A percentile compares a stretch with the other conserved stretches of the same genome.
Conservation (phyloP, 2,888 invertebrate species). For the Andrena hattorfiana region DNA sequence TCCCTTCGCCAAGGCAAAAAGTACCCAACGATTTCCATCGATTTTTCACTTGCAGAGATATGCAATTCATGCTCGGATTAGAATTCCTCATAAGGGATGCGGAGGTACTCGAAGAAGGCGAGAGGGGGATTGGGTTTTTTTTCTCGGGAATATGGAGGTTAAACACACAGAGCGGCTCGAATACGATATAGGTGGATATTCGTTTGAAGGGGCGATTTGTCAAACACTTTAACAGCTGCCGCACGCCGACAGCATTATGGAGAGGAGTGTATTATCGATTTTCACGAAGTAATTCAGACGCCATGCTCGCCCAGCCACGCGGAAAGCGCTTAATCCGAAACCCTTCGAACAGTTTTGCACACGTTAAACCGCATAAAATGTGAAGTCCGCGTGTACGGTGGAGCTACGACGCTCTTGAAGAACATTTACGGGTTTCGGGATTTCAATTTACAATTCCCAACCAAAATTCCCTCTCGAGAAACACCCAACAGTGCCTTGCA, state of each 20-base stretch:
- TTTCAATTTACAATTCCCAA: constrained; percentile 32
- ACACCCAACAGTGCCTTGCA: too few species aligned
- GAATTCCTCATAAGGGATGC: too few species aligned
- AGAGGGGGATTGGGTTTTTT: not conserved
- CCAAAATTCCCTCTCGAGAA: not conserved
- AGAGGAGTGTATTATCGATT: constrained; percentile 68
- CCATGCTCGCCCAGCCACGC: constrained; percentile 69
- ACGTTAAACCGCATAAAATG: constrained; percentile 64
- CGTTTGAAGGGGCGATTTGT: constrained; percentile 77
- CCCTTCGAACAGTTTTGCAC: constrained; percentile 69
- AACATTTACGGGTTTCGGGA: constrained; percentile 41
- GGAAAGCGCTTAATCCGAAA: constrained; percentile 70
- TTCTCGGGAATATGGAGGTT: constrained; percentile 22
- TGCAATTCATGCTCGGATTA: too few species aligned
- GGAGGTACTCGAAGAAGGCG: too few species aligned
- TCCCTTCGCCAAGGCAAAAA: too few species aligned
- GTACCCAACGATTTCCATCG: too few species aligned
- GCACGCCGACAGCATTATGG: constrained; percentile 59
- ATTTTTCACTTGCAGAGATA: too few species aligned
- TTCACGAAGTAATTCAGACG: constrained; percentile 68
- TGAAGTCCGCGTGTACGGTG: constrained; percentile 23
- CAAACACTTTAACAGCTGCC: constrained; percentile 75
- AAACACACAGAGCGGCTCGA: constrained; percentile 27
- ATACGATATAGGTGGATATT: constrained; percentile 50
- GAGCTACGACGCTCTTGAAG: constrained; percentile 1